phyloP scores from a whole-genome alignment of 2,888 invertebrate genomes.

The Tetragonula carbonaria region DNA sequence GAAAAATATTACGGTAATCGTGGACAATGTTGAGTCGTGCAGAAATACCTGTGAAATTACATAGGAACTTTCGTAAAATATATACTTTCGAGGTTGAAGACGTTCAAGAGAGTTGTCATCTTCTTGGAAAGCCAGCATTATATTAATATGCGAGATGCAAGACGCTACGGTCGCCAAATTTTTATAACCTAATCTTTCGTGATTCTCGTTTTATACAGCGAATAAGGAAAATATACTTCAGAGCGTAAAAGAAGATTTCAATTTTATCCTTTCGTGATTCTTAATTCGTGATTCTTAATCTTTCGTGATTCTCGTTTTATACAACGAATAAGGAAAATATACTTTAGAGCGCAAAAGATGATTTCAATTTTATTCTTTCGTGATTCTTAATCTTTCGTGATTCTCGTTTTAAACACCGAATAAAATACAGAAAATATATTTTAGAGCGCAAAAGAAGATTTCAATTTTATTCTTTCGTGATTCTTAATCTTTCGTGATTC shows the following conservation, averaged over 20 bases:
- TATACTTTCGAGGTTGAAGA: not conserved
- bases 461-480: too few relatives aligned
- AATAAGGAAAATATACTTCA: too few relatives aligned
- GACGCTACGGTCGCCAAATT: not conserved
- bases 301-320: not conserved
- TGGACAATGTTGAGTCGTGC: not conserved
- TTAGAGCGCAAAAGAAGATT: not conserved
- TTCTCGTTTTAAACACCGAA: not conserved
- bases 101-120: not conserved
- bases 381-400: too few relatives aligned
- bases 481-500: too few relatives aligned
- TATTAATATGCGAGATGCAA: not conserved
- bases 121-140: not conserved
- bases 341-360: too few relatives aligned
- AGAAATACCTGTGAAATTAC: not conserved
- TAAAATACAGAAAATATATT: too few relatives aligned
- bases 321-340: too few relatives aligned
- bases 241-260: not conserved
- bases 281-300: too few relatives aligned
- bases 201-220: not conserved
- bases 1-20: not conserved
- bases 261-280: too few relatives aligned
- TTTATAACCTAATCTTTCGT: not conserved
- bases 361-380: not conserved
- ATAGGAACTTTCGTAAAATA: not conserved